Base-by-base conservation (phyloP, 2,888 invertebrate species). In the Chelonus formosanus region DNA sequence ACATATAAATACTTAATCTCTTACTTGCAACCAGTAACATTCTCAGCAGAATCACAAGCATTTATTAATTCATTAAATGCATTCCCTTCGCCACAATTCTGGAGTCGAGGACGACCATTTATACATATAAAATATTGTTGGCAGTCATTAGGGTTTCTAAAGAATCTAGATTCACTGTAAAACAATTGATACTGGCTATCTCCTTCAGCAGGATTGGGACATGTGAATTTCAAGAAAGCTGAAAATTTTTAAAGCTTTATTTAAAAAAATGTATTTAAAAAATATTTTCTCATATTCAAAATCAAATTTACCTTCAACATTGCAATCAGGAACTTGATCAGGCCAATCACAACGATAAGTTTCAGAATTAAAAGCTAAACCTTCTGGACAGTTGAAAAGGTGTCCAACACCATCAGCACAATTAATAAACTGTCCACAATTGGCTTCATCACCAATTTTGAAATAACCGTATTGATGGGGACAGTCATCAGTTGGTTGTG, bases 341-440 rank as follows among this genome's bases (percentile, higher is more conserved):
- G 95, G 93, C 94, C 94, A 95, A 70, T 95, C 94, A 81, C 95
- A 95, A 61, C 91, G 88, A 79, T 93, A 92, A 6, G 87, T 88
- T 7, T 88, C 88, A 2, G 89, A 86, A 81, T 90, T 91, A 85
- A 90, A 94, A 5, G 94, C 94, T 60, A 95, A 86, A 32, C 95
- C 95, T 76, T 92, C 94, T 0, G 95, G 95, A 78, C 95, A 95
- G 71, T 90, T 88, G 75, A 93, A 90, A 48, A 90, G 86, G 73
- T 86, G 90, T 2, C 90, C 92, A 4, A 89, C 87, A n/a, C 95
- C 95, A 57, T 89, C 89, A 2, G 90, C 94, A 76, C 95, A 95
- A 78, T 90, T 95, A 84, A 90, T 90, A 82, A 93, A 95, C 76
- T 90, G 88, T 5, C 93, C 92, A 80, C 95, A 95, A 79, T 92